A percentile compares a stretch with the other conserved stretches of the same genome.
Evolutionary conservation across 2,888 invertebrate species (phyloP).

Genomic region (Thecophora atra): DNA sequence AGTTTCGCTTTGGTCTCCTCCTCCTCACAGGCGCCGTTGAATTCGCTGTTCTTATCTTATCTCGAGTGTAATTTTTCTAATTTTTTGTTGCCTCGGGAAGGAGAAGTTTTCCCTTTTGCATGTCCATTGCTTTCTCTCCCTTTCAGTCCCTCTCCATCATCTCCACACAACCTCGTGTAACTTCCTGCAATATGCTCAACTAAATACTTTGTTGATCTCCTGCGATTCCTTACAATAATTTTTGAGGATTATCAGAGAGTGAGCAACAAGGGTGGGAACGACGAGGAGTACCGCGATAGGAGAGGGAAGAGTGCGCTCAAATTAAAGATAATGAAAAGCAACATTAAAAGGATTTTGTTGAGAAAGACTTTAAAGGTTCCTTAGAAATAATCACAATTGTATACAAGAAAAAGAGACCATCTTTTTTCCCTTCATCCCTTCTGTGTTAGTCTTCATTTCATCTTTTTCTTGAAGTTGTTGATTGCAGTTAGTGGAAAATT

Average conservation of each 20-base stretch:
- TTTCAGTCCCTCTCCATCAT: no score
- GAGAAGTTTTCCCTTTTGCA: neutral
- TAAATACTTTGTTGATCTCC: neutral
- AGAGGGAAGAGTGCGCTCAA: neutral
- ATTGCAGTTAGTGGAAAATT: neutral
- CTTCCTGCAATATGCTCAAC: neutral
- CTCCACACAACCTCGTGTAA: neutral
- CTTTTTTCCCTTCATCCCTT: neutral
- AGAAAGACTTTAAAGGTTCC: no score
- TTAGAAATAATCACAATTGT: no score
- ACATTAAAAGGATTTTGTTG: no score
- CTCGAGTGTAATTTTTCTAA: slow-evolving; percentile 41
- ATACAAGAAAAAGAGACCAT: no score
- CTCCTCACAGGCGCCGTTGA: neutral
- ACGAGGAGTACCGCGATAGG: neutral
- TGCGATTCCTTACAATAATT: neutral
- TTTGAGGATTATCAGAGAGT: slow-evolving; percentile 23
- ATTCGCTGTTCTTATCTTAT: slow-evolving; percentile 40
- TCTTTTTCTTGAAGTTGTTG: neutral
- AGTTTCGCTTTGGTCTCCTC: neutral
- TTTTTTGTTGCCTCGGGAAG: neutral
- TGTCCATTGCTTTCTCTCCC: no score
- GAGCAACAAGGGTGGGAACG: neutral
- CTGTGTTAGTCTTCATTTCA: neutral
- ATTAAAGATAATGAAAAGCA: no score